These are phyloP conservation scores for Xiphophorus birchmanni DNA, from an alignment of 2,797 vertebrate species.

Conservation along the genomic window DNA sequence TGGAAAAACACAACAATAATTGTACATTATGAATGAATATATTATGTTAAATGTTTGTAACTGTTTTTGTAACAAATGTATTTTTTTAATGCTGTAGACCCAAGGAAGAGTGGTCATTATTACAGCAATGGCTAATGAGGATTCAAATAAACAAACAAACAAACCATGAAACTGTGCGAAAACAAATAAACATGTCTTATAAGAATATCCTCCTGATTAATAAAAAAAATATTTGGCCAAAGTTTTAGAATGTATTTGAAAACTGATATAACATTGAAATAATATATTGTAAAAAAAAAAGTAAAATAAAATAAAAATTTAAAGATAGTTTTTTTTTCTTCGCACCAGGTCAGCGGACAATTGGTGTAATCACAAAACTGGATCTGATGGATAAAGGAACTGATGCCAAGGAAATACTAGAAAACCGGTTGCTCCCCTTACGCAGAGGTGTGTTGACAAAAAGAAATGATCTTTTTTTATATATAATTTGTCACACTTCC, in stretches of 20 bases:
- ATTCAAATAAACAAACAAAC: no score
- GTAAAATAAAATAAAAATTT: no score
- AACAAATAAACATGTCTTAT: not conserved
- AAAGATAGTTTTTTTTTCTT: not conserved
- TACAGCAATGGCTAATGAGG: no score
- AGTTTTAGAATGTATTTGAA: not conserved
- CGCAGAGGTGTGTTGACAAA: constrained; percentile 78
- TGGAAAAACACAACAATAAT: not conserved
- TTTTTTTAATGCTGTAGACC: no score
- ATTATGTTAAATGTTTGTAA: no score
- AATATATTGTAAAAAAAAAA: not conserved
- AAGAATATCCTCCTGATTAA: not conserved
- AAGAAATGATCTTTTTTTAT: not conserved
- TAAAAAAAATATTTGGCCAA: not conserved
- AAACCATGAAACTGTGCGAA: not conserved
- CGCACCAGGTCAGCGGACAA: constrained; percentile 87
- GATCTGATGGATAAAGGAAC: constrained; percentile 96
- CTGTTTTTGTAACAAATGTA: no score
- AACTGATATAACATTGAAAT: not conserved
- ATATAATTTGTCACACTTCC: constrained; percentile 11
- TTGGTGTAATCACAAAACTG: constrained; percentile 93
- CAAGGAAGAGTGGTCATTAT: no score
- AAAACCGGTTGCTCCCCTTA: constrained; percentile 92
- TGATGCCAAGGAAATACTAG: constrained; percentile 87
- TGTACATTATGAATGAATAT: no score